These are phyloP conservation scores for Chloropsis cyanopogon DNA, from an alignment of 2,113 vertebrate genomes.

Conservation along the genomic window DNA sequence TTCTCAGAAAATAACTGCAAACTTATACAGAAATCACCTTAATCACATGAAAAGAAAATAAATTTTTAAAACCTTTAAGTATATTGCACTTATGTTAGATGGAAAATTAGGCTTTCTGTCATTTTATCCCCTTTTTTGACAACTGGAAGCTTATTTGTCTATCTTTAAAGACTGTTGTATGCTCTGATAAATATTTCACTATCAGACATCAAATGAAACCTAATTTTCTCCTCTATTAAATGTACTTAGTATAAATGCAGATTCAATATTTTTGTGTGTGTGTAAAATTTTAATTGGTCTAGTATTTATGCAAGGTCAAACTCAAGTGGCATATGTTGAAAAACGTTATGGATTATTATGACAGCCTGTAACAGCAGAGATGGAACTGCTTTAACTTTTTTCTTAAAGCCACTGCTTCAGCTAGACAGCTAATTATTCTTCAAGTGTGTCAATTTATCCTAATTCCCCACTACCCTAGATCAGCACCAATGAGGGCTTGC, in stretches of 20 bases:
- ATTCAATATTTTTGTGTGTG: not conserved
- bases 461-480: not conserved
- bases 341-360: not conserved
- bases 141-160: not conserved
- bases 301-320: not conserved
- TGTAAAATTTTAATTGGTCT: not conserved
- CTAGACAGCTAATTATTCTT: slow-evolving; percentile 12
- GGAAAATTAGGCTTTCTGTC: not conserved
- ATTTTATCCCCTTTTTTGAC: not conserved
- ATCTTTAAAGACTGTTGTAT: not conserved
- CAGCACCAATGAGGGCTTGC: not conserved
- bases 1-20: not conserved
- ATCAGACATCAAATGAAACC: not conserved
- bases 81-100: not conserved
- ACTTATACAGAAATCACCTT: not conserved
- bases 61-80: not conserved
- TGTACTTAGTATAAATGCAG: not conserved
- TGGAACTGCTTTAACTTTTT: not conserved
- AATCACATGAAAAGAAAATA: not conserved
- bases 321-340: not conserved
- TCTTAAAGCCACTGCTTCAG: not conserved
- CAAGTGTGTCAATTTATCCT: not conserved
- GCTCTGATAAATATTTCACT: not conserved
- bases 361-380: not conserved
- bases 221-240: slow-evolving; percentile 16